Conservation (phyloP, 2,797 vertebrate genomes). For the Sebastes reedi region DNA sequence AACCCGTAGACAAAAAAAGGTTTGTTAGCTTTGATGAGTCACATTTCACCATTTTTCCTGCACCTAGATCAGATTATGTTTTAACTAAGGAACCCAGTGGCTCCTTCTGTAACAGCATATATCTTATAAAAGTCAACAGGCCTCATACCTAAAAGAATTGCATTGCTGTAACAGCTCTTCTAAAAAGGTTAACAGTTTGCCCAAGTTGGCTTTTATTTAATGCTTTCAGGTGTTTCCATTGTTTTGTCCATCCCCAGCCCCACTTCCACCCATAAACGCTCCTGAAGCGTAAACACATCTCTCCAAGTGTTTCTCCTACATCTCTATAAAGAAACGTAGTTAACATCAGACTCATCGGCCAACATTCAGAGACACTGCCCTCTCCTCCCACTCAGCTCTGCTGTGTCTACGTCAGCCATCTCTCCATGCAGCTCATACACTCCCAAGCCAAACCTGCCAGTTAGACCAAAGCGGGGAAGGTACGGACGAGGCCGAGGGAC, state of each 20-base stretch:
- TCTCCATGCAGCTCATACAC: slow-evolving; percentile 72
- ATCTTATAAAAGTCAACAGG: neutral
- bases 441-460: slow-evolving; percentile 61
- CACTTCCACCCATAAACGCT: neutral
- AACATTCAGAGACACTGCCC: neutral
- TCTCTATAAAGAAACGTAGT: neutral
- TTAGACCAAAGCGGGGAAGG: slow-evolving; percentile 59
- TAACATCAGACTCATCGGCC: neutral
- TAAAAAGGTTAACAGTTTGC: neutral
- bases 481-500: slow-evolving; percentile 62
- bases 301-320: neutral
- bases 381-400: neutral
- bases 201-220: neutral
- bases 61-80: neutral
- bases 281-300: neutral
- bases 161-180: neutral
- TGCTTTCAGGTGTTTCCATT: slow-evolving; percentile 41
- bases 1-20: neutral
- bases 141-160: neutral
- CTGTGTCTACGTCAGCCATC: slow-evolving; percentile 25
- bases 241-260: slow-evolving; percentile 26
- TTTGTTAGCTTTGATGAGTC: neutral
- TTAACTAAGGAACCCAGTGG: neutral
- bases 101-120: neutral
- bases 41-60: neutral